Evolutionary conservation across 1,140 invertebrate species (phyloP), one percentile per base, ranked within the genome.

Genomic region (Sycobia sp.): DNA sequence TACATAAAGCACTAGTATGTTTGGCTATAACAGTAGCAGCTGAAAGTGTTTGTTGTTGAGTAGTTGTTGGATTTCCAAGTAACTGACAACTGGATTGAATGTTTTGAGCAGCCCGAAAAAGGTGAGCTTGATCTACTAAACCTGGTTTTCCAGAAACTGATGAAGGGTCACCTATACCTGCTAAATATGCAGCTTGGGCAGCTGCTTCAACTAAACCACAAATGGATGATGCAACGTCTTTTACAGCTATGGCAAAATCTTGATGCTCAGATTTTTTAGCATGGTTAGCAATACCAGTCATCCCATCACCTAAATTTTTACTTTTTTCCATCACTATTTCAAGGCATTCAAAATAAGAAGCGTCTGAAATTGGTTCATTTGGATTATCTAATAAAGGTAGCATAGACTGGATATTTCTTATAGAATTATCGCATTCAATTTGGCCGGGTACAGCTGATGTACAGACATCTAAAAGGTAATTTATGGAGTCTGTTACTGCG

Each of bases 401-500:
- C 81, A 94, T 89, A 39, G 91, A 89, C 76, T 95, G 89, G 62
- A 98, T 97, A 74, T 93, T 92, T 57, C 95, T 85, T n/a, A 98
- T 90, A 2, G 97, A 96, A 74, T 93, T 96, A 73, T 97, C 95
- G 79, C 96, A 98, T 74, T 99, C 97, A 75, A 94, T 96, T 82
- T 97, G 94, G 0, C 96, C 92, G 67, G 77, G 95, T 1, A 88
- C 87, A 13, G 88, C 85, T 41, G 88, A 90, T 1, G 87, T 89
- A 69, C 88, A 91, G 1, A 89, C 85, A 69, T 89, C 86, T 16
- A 93, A 90, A 38, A 97, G 82, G 67, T 92, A 87, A 76, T 97
- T 97, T 60, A 98, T 96, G 72, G 91, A 94, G 67, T 97, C 95
- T 1, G 93, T 97, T 5, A 98, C 93, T 3, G 90, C 88, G 39